Conservation (phyloP, 2,113 vertebrate genomes). For the Hippolais icterina region DNA sequence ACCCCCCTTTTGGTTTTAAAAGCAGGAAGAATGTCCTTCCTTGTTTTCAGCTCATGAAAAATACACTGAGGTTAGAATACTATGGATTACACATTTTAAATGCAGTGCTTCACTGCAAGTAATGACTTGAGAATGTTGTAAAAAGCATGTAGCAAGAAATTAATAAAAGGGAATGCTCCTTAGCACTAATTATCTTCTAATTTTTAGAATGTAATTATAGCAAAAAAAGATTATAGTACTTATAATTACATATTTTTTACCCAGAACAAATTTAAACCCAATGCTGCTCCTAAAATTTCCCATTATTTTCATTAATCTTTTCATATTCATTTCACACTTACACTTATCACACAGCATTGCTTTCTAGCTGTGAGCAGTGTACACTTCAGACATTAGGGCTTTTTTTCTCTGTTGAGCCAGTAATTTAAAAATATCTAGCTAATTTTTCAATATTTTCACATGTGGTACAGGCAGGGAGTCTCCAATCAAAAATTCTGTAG, state of each 20-base stretch:
- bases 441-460: not conserved
- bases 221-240: not conserved
- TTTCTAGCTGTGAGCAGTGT: not conserved
- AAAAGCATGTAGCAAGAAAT: not conserved
- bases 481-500: not conserved
- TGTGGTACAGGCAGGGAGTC: not conserved
- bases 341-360: not conserved
- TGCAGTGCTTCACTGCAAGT: not conserved
- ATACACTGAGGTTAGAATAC: not conserved
- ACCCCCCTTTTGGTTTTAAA: not conserved
- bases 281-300: not conserved
- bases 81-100: not conserved
- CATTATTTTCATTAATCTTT: not conserved
- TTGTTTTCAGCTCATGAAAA: not conserved
- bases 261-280: not conserved
- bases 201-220: not conserved
- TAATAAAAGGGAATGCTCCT: not conserved
- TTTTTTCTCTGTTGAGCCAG: not conserved
- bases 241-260: not conserved
- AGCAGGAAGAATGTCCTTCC: not conserved
- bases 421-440: not conserved
- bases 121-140: not conserved
- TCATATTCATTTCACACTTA: conserved; percentile 12
- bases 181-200: not conserved
- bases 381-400: not conserved